A percentile compares a stretch with the other conserved stretches of the same genome.
Evolutionary conservation across 2,113 vertebrate genomes (phyloP).

Genomic region (Laterallus jamaicensis): DNA sequence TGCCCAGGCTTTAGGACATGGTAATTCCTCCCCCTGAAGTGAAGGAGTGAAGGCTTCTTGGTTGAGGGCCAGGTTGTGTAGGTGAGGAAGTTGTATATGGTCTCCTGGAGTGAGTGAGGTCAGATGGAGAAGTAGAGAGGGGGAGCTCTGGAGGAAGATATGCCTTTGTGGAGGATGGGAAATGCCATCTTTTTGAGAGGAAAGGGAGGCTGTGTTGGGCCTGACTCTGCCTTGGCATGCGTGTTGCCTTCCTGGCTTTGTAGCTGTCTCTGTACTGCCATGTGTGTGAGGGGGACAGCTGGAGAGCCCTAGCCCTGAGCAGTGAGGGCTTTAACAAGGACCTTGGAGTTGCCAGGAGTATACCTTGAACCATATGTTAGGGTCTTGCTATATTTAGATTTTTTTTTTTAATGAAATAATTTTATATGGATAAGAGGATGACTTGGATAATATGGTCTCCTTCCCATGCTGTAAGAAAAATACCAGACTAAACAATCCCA

Average conservation of each 20-base stretch:
- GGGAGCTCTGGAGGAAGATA: not conserved
- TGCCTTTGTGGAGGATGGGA: not conserved
- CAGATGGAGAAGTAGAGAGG: not conserved
- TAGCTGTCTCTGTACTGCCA: not conserved
- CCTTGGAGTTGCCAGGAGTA: not conserved
- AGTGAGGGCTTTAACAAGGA: not conserved
- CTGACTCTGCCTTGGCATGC: not conserved
- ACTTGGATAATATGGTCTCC: not conserved
- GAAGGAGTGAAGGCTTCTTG: not conserved
- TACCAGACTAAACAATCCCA: not conserved
- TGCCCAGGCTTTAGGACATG: not conserved
- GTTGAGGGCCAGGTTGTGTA: not conserved
- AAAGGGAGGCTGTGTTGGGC: not conserved
- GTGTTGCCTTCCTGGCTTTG: not conserved
- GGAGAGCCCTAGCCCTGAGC: not conserved
- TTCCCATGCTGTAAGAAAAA: not conserved
- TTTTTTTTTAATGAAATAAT: not conserved
- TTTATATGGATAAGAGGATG: not conserved
- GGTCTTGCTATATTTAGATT: not conserved
- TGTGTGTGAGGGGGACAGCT: rapidly evolving
- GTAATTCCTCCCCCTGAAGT: not conserved
- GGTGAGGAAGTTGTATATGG: not conserved
- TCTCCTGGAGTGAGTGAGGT: not conserved
- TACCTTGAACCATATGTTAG: not conserved
- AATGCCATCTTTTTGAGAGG: not conserved